Percentiles rank a stretch among this genome's conserved stretches.
Evolutionary conservation across 2,888 invertebrate genomes (phyloP).

Genomic region (Drosophila neonasuta): DNA sequence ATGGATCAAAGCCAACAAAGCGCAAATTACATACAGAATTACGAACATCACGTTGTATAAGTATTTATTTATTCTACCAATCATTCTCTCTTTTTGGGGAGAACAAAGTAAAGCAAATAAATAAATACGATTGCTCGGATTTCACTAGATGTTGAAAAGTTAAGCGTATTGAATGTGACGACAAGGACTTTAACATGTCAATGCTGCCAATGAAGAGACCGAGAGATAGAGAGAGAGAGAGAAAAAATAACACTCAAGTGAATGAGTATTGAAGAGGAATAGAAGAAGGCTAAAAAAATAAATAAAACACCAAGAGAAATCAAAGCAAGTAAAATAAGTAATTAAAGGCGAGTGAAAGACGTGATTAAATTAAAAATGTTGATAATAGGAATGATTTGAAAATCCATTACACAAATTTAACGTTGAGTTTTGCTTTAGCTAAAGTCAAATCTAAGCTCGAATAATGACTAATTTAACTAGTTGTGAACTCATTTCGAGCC

Average conservation of each 20-base stretch:
- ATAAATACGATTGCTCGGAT: conserved; percentile 22
- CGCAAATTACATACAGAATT: not conserved
- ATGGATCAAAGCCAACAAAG: conserved; percentile 46
- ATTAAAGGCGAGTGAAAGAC: conserved; percentile 3
- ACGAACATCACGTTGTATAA: not conserved
- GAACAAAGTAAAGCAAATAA: conserved; percentile 7
- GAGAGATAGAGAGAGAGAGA: no score
- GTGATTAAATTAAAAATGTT: conserved; percentile 29
- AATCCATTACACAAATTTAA: not conserved
- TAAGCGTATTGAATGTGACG: conserved; percentile 33
- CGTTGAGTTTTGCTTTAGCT: not conserved
- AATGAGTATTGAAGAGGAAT: not conserved
- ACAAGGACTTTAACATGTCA: conserved; percentile 26
- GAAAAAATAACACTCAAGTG: conserved; percentile 10
- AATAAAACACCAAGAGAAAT: conserved; percentile 12
- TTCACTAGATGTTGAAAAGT: conserved; percentile 38
- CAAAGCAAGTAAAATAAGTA: conserved; percentile 13
- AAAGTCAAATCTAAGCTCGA: not conserved
- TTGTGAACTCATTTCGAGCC: not conserved
- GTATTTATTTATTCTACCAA: not conserved
- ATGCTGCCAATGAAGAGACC: not conserved
- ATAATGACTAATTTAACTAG: not conserved
- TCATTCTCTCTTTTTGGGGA: not conserved
- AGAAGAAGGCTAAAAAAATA: not conserved
- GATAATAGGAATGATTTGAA: not conserved